Conservation (phyloP, 2,113 vertebrate species). For the Cisticola juncidis region DNA sequence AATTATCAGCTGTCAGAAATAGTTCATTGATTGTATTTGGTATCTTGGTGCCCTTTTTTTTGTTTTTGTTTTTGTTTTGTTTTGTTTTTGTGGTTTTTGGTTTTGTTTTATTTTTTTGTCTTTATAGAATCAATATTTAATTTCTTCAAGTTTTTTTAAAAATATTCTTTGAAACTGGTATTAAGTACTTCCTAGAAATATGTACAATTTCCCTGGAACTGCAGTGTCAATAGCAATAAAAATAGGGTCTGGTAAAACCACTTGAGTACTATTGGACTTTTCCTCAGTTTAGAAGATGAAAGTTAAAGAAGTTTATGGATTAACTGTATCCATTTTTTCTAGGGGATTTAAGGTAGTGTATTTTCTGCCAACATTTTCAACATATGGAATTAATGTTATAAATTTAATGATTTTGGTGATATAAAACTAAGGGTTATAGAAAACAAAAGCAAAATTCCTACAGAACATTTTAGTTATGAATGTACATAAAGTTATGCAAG, state of each 20-base stretch:
- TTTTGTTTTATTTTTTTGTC: background rate
- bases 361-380: constrained; percentile 35
- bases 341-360: background rate
- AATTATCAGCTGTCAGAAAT: background rate
- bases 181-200: constrained; percentile 46
- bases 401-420: constrained; percentile 1
- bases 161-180: constrained; percentile 6
- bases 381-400: constrained; percentile 25
- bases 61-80: background rate
- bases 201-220: background rate
- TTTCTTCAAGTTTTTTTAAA: background rate
- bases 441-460: constrained; percentile 32
- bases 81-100: background rate
- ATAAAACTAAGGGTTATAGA: background rate
- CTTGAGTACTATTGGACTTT: background rate
- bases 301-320: background rate
- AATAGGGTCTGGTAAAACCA: constrained; percentile 11
- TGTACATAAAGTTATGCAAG: background rate
- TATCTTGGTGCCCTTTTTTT: background rate
- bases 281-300: background rate
- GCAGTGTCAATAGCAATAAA: constrained; percentile 15
- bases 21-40: background rate
- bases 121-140: background rate
- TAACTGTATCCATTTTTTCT: constrained; percentile 17
- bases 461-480: background rate